Percentiles rank a stretch among this genome's conserved stretches.
These are phyloP conservation scores for Tethea ocularis DNA, from an alignment of 2,888 invertebrate species.

Conservation along the genomic window DNA sequence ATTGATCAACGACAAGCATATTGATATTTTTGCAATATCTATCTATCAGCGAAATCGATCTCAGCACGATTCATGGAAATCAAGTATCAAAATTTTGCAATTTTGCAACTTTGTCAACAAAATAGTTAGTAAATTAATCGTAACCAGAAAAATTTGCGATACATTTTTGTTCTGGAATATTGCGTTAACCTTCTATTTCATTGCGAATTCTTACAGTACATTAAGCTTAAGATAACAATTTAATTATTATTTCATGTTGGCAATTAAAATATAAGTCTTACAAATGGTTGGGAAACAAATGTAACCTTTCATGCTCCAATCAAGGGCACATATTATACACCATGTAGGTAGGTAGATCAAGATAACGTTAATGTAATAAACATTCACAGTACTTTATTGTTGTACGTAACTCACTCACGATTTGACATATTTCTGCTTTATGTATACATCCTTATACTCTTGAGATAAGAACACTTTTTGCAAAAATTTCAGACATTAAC, in stretches of 20 bases:
- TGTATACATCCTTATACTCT: background rate
- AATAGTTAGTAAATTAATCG: background rate
- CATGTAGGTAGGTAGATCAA: background rate
- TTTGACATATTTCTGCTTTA: conserved; percentile 3
- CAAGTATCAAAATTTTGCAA: background rate
- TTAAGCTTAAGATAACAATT: no score
- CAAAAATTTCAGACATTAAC: background rate
- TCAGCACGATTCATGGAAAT: background rate
- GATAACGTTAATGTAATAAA: background rate
- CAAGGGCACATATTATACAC: background rate
- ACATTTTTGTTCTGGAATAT: background rate
- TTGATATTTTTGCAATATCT: background rate
- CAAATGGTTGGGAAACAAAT: background rate
- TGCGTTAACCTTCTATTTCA: background rate
- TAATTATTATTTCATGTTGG: no score
- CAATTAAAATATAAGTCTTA: background rate
- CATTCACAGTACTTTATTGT: background rate
- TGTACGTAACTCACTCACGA: conserved; percentile 2
- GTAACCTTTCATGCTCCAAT: background rate
- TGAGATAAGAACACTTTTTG: background rate
- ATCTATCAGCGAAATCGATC: background rate
- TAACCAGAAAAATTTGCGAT: background rate
- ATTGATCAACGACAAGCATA: background rate
- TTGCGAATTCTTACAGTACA: background rate
- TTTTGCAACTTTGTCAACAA: background rate